Percentiles rank a stretch among this genome's conserved stretches.
These are phyloP conservation scores for Hyposmocoma kahamanoa DNA, from an alignment of 1,140 invertebrate species.

Conservation along the genomic window DNA sequence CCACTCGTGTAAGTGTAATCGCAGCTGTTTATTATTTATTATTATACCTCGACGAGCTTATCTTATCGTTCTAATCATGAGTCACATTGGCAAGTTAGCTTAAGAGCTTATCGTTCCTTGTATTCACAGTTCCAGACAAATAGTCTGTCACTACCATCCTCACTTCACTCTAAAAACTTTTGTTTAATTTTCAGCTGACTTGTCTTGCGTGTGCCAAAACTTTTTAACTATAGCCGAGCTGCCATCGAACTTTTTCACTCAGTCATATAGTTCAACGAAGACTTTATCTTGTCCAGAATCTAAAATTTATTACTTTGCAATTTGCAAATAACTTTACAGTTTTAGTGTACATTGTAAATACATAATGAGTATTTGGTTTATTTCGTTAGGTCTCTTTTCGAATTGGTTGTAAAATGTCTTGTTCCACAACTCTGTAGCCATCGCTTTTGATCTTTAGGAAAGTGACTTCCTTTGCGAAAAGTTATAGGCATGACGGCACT, in stretches of 20 bases:
- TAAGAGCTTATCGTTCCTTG: neutral
- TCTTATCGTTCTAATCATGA: neutral
- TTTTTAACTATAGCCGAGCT: slow-evolving; percentile 4
- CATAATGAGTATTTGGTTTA: too few species aligned
- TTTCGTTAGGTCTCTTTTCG: too few species aligned
- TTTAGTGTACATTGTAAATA: too few species aligned
- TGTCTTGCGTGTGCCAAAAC: slow-evolving; percentile 10
- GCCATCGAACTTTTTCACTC: slow-evolving; percentile 7
- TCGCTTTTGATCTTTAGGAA: neutral
- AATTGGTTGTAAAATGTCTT: too few species aligned
- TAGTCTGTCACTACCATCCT: slow-evolving; percentile 8
- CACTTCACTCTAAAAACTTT: slow-evolving; percentile 12
- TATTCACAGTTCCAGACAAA: slow-evolving; percentile 4
- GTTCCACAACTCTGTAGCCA: too few species aligned
- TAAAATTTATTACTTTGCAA: too few species aligned
- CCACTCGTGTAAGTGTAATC: too few species aligned
- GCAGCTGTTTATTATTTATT: too few species aligned
- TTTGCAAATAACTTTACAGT: too few species aligned
- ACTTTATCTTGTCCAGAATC: too few species aligned
- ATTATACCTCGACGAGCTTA: too few species aligned
- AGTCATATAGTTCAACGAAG: too few species aligned
- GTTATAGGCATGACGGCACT: slow-evolving; percentile 24
- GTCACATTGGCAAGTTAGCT: neutral
- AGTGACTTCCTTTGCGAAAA: neutral
- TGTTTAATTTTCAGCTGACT: slow-evolving; percentile 10